Conservation (phyloP, 2,888 invertebrate species). For the Orthosia gothica region DNA sequence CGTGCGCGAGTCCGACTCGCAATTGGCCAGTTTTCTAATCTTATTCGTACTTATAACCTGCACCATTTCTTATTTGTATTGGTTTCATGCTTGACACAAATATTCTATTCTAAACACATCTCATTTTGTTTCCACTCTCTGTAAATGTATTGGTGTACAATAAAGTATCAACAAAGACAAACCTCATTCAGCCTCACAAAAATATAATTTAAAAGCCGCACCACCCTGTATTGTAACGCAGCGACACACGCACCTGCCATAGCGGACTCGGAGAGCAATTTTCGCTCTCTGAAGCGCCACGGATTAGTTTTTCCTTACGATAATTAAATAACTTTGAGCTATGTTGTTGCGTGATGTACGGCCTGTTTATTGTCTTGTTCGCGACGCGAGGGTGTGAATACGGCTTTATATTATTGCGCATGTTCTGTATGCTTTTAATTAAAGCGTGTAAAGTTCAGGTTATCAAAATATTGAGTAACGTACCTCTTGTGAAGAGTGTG, state of each 20-base stretch:
- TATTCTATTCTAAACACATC: no score
- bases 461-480: conserved; percentile 62
- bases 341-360: conserved; percentile 89
- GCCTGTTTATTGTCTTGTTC: conserved; percentile 88
- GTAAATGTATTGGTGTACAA: not conserved
- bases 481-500: conserved; percentile 17
- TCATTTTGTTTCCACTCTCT: no score
- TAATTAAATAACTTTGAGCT: conserved; percentile 91
- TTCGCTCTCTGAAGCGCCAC: conserved; percentile 82
- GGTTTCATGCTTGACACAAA: no score
- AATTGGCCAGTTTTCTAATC: no score
- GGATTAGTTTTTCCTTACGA: conserved; percentile 91
- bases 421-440: conserved; percentile 68
- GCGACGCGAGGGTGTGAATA: conserved; percentile 70
- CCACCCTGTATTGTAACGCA: conserved; percentile 80
- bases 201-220: conserved; percentile 15
- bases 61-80: no score
- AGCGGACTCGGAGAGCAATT: conserved; percentile 83
- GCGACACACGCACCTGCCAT: conserved; percentile 85
- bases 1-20: no score
- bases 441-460: conserved; percentile 65
- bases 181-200: no score
- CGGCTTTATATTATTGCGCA: conserved; percentile 77
- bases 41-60: no score
- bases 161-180: not conserved